A percentile compares a stretch with the other conserved stretches of the same genome.
Evolutionary conservation across 2,113 vertebrate genomes (phyloP).

Genomic region (Cyanoderma ruficeps): DNA sequence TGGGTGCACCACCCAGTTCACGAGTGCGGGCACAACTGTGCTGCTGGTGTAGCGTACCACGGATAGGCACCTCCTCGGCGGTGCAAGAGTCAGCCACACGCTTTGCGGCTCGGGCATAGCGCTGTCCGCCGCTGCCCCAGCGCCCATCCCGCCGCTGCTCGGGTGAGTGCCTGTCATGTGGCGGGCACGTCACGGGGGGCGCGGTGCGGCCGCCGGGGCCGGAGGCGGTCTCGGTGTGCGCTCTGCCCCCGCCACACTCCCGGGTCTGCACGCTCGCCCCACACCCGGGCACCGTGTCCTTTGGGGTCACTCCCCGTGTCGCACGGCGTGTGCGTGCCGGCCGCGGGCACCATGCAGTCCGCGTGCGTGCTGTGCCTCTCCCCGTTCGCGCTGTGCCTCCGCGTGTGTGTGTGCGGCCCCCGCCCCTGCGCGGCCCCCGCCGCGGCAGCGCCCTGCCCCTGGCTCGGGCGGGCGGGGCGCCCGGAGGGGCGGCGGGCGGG

Average conservation of each 20-base stretch:
- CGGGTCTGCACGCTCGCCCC: background rate
- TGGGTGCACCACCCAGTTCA: background rate
- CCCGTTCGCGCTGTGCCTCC: background rate
- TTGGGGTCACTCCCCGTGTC: background rate
- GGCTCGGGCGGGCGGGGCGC: no score
- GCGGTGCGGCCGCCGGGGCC: background rate
- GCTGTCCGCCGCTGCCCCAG: background rate
- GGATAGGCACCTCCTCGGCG: rapidly evolving
- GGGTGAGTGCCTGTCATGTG: background rate
- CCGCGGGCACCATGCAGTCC: background rate
- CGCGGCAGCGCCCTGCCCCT: no score
- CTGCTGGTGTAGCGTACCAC: rapidly evolving
- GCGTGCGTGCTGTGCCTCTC: background rate
- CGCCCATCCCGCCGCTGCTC: background rate
- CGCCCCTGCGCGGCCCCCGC: no score
- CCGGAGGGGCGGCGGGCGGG: no score
- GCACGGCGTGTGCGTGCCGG: background rate
- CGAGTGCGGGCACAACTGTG: rapidly evolving
- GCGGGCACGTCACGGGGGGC: background rate
- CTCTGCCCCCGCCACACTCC: background rate
- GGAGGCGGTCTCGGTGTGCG: background rate
- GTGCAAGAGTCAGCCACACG: rapidly evolving
- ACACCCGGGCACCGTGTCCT: background rate
- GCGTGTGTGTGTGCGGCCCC: no score
- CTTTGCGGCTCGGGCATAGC: rapidly evolving